These are phyloP conservation scores for Spea hammondii DNA, from an alignment of 2,797 vertebrate genomes.

Conservation along the genomic window DNA sequence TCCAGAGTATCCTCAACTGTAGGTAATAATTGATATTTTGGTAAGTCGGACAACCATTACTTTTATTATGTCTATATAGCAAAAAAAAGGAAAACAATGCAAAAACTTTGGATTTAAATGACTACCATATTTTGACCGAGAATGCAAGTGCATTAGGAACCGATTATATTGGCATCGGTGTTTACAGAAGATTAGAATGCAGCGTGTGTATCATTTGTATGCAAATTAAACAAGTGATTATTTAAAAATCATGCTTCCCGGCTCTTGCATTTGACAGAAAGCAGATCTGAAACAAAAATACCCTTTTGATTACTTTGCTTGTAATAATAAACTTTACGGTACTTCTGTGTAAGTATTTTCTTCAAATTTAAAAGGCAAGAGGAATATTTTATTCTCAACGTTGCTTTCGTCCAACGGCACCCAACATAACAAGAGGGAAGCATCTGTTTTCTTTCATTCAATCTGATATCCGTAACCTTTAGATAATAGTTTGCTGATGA, in stretches of 20 bases:
- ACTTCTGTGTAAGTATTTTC: conserved; percentile 9
- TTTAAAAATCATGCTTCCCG: conserved; percentile 36
- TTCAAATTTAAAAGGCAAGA: conserved; percentile 1
- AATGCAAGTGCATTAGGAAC: conserved; percentile 30
- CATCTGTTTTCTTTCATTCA: conserved; percentile 64
- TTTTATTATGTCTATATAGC: too few species aligned
- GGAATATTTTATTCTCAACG: conserved; percentile 2
- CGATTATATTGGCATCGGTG: conserved; percentile 49
- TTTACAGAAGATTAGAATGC: conserved; percentile 49
- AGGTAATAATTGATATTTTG: too few species aligned
- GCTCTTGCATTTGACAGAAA: neutral
- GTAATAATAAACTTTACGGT: conserved; percentile 20
- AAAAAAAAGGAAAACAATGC: neutral
- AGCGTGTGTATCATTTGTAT: conserved; percentile 17
- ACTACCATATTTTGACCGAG: neutral
- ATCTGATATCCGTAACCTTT: conserved; percentile 63
- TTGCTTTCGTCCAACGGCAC: conserved; percentile 19
- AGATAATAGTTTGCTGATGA: conserved; percentile 67
- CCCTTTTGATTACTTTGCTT: conserved; percentile 28
- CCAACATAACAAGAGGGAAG: conserved; percentile 39
- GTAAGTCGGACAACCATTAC: too few species aligned
- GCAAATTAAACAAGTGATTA: conserved; percentile 45
- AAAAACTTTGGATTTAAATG: neutral
- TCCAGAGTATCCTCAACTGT: too few species aligned
- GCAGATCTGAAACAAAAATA: conserved; percentile 24